phyloP scores from a whole-genome alignment of 2,888 invertebrate species.

The Atethmia centrago region DNA sequence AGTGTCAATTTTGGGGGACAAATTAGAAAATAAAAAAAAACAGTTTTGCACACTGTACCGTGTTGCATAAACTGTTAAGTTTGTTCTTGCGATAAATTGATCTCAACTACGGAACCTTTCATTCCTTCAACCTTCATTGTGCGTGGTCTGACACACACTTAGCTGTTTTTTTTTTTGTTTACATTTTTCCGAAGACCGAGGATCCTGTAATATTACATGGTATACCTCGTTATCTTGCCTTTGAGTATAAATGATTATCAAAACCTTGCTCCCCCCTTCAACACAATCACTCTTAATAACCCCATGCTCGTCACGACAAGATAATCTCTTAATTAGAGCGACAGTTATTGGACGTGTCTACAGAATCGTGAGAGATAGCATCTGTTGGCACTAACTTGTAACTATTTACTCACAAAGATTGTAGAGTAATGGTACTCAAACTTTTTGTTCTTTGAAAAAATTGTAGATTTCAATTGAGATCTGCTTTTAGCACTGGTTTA shows the following conservation, averaged over 20 bases:
- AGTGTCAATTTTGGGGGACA: too few species aligned
- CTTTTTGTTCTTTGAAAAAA: background rate
- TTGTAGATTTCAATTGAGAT: background rate
- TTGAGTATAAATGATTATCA: background rate
- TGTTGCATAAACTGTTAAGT: too few species aligned
- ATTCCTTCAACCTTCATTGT: too few species aligned
- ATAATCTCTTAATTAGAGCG: conserved; percentile 62
- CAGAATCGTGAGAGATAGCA: conserved; percentile 64
- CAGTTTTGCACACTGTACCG: too few species aligned
- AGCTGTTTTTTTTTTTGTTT: too few species aligned
- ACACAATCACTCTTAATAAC: conserved; percentile 17
- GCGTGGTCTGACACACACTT: too few species aligned
- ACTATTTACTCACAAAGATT: conserved; percentile 50
- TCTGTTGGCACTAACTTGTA: conserved; percentile 48
- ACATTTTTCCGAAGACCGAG: background rate
- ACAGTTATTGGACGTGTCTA: conserved; percentile 60
- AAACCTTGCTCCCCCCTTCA: background rate
- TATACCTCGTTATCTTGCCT: too few species aligned
- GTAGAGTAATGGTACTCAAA: conserved; percentile 19
- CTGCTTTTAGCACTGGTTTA: background rate
- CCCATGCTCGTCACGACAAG: conserved; percentile 46
- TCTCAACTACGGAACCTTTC: too few species aligned
- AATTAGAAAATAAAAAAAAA: too few species aligned
- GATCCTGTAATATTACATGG: background rate
- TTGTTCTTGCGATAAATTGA: too few species aligned